Base-by-base conservation (phyloP, 2,113 vertebrate species). In the Calidris pygmaea region DNA sequence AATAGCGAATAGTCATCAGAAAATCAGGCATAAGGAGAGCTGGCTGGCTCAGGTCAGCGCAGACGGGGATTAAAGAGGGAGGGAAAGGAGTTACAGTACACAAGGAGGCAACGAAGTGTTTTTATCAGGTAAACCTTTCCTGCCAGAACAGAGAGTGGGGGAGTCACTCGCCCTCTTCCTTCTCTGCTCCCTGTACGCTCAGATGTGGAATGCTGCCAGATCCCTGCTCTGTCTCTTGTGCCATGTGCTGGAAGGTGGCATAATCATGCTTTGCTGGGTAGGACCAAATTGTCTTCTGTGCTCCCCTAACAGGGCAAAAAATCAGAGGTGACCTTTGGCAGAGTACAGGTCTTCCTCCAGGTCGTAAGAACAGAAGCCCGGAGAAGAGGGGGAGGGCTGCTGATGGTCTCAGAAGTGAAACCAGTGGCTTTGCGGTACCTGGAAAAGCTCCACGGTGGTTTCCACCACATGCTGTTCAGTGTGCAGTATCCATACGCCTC, bases 401-500 rank as follows among this genome's bases (percentile, higher is more conserved):
- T 45, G 53, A 21, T 48, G 24, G 47, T 18, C 39, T 60, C 52
- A 12, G 9, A 27, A 52, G 39, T 18, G 20, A 75, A 43, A 50
- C 4, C n/a, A 29, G 27, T 21, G 62, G 39, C 27, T 93, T 59
- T 66, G 27, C 1, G 1, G 34, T 45, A 65, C 41, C 43, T 47
- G 70, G 34, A 75, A 37, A 45, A 85, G 59, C 66, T 43, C 26
- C 48, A 1, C 0, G 0, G 35, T 29, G 39, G 14, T 27, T 80
- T 45, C 35, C 0, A 2, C 37, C 34, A 66, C 10, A 0, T 14
- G 18, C 47, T 63, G 21, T 19, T 76, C 87, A 9, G 16, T 1
- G 53, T 41, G 34, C 4, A 2, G 39, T 35, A 32, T 19, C 70
- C 12, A 1, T 6, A 8, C 22, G 7, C 12, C 37, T 14, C 0